These are phyloP conservation scores for Falco naumanni DNA, from an alignment of 2,797 vertebrate genomes.

Conservation along the genomic window DNA sequence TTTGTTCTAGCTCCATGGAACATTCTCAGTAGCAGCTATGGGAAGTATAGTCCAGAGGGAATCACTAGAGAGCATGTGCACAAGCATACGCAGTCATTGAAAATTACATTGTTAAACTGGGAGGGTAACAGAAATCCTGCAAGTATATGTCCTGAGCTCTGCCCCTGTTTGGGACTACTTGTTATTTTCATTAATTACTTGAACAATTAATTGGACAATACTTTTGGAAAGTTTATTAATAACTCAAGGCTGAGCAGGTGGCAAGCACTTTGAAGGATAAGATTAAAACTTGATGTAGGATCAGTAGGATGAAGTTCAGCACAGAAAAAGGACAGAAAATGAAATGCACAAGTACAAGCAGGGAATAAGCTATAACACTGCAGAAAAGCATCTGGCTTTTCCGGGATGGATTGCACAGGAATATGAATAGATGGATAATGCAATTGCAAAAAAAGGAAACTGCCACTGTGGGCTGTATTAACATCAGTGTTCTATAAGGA, in stretches of 20 bases:
- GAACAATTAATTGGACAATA: not conserved
- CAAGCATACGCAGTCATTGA: not conserved
- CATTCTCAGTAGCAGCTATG: not conserved
- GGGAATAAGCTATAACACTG: conserved; percentile 18
- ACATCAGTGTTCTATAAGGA: not conserved
- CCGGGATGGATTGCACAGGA: not conserved
- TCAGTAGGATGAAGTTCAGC: conserved; percentile 25
- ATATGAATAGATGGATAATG: conserved; percentile 9
- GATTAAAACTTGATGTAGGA: not conserved
- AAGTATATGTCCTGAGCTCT: not conserved
- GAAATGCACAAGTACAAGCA: not conserved
- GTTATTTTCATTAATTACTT: not conserved
- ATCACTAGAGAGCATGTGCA: not conserved
- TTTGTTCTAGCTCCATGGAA: not conserved
- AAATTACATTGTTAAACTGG: not conserved
- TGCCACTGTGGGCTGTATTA: not conserved
- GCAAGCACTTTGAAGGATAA: not conserved
- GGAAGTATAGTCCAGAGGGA: not conserved
- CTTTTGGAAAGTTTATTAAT: not conserved
- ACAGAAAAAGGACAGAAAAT: conserved; percentile 20
- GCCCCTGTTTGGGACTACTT: not conserved
- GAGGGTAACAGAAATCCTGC: not conserved
- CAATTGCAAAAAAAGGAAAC: not conserved
- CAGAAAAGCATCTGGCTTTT: conserved; percentile 25
- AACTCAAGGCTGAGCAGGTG: not conserved